These are phyloP conservation scores for Anthoscopus minutus DNA, from an alignment of 2,113 vertebrate genomes.

Conservation along the genomic window DNA sequence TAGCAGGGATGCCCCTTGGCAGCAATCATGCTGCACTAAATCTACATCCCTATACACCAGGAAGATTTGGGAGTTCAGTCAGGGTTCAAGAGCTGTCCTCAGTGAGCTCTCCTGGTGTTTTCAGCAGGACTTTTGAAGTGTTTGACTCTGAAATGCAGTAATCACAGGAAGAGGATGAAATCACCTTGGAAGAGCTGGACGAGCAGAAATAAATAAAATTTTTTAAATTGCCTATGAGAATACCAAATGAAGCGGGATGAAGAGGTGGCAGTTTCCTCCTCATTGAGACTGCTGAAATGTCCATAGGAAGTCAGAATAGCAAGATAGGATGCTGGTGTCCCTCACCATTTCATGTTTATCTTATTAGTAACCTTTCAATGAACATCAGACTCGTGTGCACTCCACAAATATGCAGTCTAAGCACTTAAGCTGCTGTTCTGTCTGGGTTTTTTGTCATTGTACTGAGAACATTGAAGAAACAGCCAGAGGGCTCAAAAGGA, in stretches of 20 bases:
- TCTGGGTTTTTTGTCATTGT: conserved; percentile 2
- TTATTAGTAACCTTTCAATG: not conserved
- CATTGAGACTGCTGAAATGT: not conserved
- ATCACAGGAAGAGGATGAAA: not conserved
- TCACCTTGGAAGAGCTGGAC: not conserved
- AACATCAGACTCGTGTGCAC: not conserved
- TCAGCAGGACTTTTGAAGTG: not conserved
- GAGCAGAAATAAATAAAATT: not conserved
- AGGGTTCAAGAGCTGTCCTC: not conserved
- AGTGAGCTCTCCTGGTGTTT: not conserved
- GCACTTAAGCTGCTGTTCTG: not conserved
- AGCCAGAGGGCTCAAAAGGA: not conserved
- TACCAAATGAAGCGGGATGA: not conserved
- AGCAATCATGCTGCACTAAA: rapidly evolving
- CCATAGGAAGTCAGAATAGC: not conserved
- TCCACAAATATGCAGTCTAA: not conserved
- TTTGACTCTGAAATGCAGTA: not conserved
- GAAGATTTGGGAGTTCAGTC: not conserved
- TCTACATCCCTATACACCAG: not conserved
- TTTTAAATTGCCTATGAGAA: not conserved
- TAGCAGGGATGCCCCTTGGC: not conserved
- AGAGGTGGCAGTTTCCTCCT: not conserved
- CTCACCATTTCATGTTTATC: not conserved
- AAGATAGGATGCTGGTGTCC: not conserved
- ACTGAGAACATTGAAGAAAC: not conserved